These are phyloP conservation scores for Pedicia rivosa DNA, from an alignment of 2,888 invertebrate species.

Conservation along the genomic window DNA sequence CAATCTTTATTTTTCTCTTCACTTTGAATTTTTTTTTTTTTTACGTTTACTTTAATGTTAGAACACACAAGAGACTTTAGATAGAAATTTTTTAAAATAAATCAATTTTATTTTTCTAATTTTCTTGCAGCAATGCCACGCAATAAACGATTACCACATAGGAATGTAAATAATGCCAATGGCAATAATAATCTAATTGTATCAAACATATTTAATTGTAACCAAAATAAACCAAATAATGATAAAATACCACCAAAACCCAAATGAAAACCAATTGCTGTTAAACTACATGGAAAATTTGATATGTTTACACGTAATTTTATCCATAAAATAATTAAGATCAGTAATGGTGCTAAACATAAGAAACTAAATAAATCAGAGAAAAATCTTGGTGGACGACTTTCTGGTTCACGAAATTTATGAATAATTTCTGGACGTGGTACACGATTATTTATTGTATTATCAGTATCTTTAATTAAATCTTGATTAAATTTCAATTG, in stretches of 20 bases:
- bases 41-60: no score
- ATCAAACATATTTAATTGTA: conserved; percentile 88
- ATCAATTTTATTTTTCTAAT: no score
- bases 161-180: conserved; percentile 76
- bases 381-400: conserved; percentile 72
- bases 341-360: conserved; percentile 62
- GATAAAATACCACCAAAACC: conserved; percentile 81
- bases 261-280: conserved; percentile 78
- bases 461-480: conserved; percentile 14
- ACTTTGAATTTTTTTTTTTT: no score
- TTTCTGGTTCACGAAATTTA: conserved; percentile 81
- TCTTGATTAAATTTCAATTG: conserved; percentile 51
- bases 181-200: conserved; percentile 79
- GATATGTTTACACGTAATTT: conserved; percentile 73
- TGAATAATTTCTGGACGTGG: conserved; percentile 51
- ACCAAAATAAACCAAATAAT: conserved; percentile 85
- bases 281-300: conserved; percentile 60
- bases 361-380: conserved; percentile 83
- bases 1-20: no score
- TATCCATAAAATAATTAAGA: conserved; percentile 74
- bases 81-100: no score
- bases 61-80: no score
- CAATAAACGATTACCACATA: conserved; percentile 83
- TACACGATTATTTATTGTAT: conserved; percentile 22
- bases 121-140: conserved; percentile 47